A percentile compares a stretch with the other conserved stretches of the same genome.
Conservation (phyloP, 2,888 invertebrate genomes). For the Mythimna ferrago region DNA sequence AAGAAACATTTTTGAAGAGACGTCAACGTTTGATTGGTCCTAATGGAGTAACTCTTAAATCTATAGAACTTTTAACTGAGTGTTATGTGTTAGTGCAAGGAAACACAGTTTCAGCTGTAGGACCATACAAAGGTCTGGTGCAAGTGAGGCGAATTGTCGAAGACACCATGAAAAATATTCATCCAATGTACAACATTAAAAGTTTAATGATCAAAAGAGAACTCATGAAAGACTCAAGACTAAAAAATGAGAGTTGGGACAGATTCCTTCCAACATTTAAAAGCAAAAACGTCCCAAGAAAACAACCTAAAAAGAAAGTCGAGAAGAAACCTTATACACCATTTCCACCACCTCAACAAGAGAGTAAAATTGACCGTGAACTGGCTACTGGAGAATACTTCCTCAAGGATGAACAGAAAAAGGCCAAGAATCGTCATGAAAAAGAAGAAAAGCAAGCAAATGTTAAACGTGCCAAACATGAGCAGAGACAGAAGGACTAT, state of each 20-base stretch:
- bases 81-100: constrained; percentile 99
- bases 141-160: constrained; percentile 97
- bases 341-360: constrained; percentile 98
- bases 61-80: constrained; percentile 98
- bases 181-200: constrained; percentile 99
- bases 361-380: constrained; percentile 98
- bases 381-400: constrained; percentile 99
- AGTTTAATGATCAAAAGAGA: constrained; percentile 99
- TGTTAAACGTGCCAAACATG: constrained; percentile 93
- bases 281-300: constrained; percentile 96
- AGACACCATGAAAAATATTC: constrained; percentile 99
- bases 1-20: constrained; percentile 98
- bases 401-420: constrained; percentile 96
- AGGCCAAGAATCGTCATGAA: constrained; percentile 93
- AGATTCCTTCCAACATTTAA: constrained; percentile 98
- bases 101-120: constrained; percentile 98
- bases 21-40: constrained; percentile 98
- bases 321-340: constrained; percentile 99
- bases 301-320: constrained; percentile 96
- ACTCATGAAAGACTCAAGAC: constrained; percentile 97
- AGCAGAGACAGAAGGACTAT: constrained; percentile 95
- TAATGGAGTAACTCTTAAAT: constrained; percentile 99
- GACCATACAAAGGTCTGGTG: constrained; percentile 97
- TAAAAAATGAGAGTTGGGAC: constrained; percentile 99
- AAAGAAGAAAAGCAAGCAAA: constrained; percentile 95